phyloP scores from a whole-genome alignment of 2,888 invertebrate species.

The Nasonia oneida region DNA sequence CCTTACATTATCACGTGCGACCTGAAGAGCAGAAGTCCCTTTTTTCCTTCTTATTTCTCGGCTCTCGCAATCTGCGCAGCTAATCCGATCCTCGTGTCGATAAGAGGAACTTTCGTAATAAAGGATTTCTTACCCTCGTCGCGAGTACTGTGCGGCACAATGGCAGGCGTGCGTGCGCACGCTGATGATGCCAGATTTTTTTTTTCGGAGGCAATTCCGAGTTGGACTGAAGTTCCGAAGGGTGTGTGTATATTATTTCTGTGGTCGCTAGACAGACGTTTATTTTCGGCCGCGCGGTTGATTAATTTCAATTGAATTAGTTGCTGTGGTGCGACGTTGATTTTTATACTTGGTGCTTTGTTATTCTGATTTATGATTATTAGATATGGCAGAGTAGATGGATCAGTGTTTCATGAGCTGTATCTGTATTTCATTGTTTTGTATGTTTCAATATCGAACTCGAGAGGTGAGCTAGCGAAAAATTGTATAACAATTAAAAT shows the following conservation, averaged over 20 bases:
- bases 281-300: neutral
- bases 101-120: conserved; percentile 33
- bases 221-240: neutral
- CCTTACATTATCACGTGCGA: neutral
- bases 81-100: conserved; percentile 22
- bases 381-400: too few relatives aligned
- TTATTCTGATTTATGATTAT: neutral
- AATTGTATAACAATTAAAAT: too few relatives aligned
- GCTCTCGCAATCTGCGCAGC: conserved; percentile 10
- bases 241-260: neutral
- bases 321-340: neutral
- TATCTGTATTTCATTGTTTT: too few relatives aligned
- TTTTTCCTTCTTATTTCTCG: neutral
- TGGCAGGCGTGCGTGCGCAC: neutral
- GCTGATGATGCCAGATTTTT: neutral
- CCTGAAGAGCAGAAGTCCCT: neutral
- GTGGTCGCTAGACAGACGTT: neutral
- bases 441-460: too few relatives aligned
- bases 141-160: neutral
- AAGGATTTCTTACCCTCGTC: conserved; percentile 1
- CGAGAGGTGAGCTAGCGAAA: too few relatives aligned
- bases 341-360: neutral
- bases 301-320: conserved; percentile 5
- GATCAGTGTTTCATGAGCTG: too few relatives aligned
- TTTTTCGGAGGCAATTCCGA: neutral